Percentiles rank a stretch among this genome's conserved stretches.
These are phyloP conservation scores for Uropetala carovei DNA, from an alignment of 2,888 invertebrate genomes.

Conservation along the genomic window DNA sequence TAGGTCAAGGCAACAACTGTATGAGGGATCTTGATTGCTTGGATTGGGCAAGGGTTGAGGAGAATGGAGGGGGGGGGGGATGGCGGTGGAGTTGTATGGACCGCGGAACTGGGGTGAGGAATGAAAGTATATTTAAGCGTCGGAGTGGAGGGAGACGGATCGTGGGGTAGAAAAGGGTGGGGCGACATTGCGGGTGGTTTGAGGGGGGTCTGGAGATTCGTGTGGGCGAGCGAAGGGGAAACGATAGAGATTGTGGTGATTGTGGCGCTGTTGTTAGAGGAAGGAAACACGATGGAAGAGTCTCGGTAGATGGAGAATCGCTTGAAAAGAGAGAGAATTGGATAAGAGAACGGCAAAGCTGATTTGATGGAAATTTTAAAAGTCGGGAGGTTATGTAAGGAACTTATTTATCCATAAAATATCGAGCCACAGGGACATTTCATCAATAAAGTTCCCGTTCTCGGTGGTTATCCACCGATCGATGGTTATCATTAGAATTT, in stretches of 20 bases:
- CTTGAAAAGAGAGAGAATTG: no score
- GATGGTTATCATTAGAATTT: no score
- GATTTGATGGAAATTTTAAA: no score
- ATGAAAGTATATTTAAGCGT: constrained; percentile 15
- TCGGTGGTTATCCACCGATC: no score
- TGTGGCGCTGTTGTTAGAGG: constrained; percentile 16
- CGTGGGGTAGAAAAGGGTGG: neutral
- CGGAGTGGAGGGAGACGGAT: neutral
- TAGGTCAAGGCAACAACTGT: constrained; percentile 55
- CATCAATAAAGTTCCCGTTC: no score
- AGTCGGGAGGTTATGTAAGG: no score
- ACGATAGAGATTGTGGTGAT: neutral
- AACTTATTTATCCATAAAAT: no score
- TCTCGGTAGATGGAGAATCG: no score
- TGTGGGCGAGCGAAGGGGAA: neutral
- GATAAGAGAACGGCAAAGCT: no score
- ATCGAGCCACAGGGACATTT: no score
- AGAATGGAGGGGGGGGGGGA: neutral
- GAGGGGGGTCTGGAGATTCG: neutral
- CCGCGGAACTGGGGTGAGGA: neutral
- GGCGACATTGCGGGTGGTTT: neutral
- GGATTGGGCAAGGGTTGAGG: constrained; percentile 40
- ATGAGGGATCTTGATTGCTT: constrained; percentile 44
- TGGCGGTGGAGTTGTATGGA: neutral
- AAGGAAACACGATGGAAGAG: neutral